Percentiles rank a stretch among this genome's conserved stretches.
Evolutionary conservation across 2,888 invertebrate species (phyloP).

Genomic region (Calliphora vomitoria): DNA sequence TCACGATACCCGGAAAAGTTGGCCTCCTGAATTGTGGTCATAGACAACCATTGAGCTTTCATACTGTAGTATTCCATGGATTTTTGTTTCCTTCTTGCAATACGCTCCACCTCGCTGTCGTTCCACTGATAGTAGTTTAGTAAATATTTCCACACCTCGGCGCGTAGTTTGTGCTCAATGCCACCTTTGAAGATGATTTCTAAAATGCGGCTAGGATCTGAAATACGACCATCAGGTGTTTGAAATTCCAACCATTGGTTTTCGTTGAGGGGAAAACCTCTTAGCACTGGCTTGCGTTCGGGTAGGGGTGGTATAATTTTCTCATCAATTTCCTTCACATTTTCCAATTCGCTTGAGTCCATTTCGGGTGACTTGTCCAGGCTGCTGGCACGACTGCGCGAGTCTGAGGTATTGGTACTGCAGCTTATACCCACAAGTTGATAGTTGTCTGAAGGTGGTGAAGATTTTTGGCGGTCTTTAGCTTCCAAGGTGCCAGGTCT

Average conservation of each 20-base stretch:
- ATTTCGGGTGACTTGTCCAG: conserved; percentile 86
- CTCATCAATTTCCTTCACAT: conserved; percentile 80
- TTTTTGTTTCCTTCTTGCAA: conserved; percentile 89
- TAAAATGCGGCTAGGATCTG: conserved; percentile 91
- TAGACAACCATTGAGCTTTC: conserved; percentile 98
- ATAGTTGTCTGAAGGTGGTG: conserved; percentile 79
- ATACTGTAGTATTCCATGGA: conserved; percentile 95
- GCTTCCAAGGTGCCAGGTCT: conserved; percentile 76
- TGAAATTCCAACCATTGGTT: conserved; percentile 93
- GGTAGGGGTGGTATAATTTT: conserved; percentile 80
- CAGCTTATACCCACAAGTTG: conserved; percentile 80
- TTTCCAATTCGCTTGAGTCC: conserved; percentile 86
- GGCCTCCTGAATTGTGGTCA: conserved; percentile 93
- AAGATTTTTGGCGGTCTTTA: conserved; percentile 73
- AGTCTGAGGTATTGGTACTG: conserved; percentile 78
- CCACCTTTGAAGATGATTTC: conserved; percentile 97
- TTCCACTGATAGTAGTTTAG: conserved; percentile 95
- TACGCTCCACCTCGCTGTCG: conserved; percentile 90
- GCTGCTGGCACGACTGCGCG: conserved; percentile 79
- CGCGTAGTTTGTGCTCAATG: conserved; percentile 89
- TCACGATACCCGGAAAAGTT: conserved; percentile 95
- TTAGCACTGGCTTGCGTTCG: conserved; percentile 79
- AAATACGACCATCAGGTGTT: conserved; percentile 92
- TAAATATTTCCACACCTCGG: conserved; percentile 97
- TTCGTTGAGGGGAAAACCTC: conserved; percentile 88